Percentiles rank a stretch among this genome's conserved stretches.
These are phyloP conservation scores for Gymnopithys bicolor DNA, from an alignment of 2,797 vertebrate genomes.

Conservation along the genomic window DNA sequence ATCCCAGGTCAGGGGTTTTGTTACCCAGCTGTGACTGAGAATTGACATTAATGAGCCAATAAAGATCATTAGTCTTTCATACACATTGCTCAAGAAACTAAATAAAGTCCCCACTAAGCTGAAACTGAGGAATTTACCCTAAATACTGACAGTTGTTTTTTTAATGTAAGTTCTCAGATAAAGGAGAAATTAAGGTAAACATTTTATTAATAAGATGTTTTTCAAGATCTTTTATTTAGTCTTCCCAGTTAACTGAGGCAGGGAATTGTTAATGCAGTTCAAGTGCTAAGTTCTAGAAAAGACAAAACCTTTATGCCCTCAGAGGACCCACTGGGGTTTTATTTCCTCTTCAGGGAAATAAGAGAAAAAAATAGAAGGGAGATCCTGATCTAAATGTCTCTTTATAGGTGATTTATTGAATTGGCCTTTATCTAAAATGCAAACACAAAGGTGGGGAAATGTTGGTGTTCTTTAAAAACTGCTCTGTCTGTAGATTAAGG, in stretches of 20 bases:
- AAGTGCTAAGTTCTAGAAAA: neutral
- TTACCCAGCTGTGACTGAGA: neutral
- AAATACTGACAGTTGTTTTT: neutral
- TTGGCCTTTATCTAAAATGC: neutral
- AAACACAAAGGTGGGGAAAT: neutral
- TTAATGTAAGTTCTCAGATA: accelerated
- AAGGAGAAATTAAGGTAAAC: neutral
- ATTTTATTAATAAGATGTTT: neutral
- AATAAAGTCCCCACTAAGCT: neutral
- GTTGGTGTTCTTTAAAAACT: neutral
- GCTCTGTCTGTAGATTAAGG: neutral
- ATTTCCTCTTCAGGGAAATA: neutral
- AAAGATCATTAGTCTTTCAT: neutral
- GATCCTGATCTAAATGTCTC: neutral
- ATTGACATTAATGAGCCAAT: neutral
- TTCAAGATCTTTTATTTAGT: neutral
- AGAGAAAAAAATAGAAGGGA: neutral
- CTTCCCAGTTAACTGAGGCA: neutral
- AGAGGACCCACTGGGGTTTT: neutral
- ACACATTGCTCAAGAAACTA: neutral
- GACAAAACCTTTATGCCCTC: neutral
- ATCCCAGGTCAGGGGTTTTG: neutral
- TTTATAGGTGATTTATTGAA: neutral
- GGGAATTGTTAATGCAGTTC: neutral
- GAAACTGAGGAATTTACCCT: neutral